Evolutionary conservation across 2,113 vertebrate species (phyloP).

Genomic region (Python bivittatus): DNA sequence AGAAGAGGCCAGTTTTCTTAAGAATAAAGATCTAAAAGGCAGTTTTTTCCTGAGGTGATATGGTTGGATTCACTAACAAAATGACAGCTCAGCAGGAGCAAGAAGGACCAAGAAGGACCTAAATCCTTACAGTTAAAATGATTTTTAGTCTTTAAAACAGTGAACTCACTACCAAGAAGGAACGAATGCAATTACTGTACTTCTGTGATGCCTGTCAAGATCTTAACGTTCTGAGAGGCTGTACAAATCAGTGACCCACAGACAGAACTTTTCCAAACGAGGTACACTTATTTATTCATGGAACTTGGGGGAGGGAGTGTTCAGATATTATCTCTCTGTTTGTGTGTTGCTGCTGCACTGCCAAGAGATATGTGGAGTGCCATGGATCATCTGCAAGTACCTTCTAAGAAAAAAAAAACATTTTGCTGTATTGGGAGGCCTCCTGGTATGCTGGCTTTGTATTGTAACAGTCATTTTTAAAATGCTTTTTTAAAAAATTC

Average conservation of each 20-base stretch:
- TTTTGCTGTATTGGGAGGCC: neutral
- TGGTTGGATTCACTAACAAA: neutral
- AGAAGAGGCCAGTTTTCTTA: neutral
- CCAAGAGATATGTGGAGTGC: neutral
- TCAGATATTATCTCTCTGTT: neutral
- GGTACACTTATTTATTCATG: neutral
- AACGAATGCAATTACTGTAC: constrained; percentile 2
- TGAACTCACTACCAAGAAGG: neutral
- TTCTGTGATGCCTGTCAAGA: neutral
- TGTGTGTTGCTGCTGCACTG: neutral
- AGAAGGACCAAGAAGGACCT: neutral
- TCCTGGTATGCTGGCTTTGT: neutral
- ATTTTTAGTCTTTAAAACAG: neutral
- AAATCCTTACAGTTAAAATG: neutral
- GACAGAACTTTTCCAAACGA: neutral
- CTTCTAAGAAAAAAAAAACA: neutral
- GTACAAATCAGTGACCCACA: neutral
- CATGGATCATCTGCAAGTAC: neutral
- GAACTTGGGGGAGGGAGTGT: neutral
- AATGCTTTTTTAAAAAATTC: no score
- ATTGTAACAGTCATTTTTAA: neutral
- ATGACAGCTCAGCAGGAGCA: neutral
- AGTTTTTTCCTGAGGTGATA: neutral
- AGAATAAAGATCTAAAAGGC: neutral
- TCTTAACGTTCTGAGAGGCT: neutral